Evolutionary conservation across 2,888 invertebrate genomes (phyloP), one percentile per base, ranked within the genome.

Genomic region (Dichetophora obliterata): DNA sequence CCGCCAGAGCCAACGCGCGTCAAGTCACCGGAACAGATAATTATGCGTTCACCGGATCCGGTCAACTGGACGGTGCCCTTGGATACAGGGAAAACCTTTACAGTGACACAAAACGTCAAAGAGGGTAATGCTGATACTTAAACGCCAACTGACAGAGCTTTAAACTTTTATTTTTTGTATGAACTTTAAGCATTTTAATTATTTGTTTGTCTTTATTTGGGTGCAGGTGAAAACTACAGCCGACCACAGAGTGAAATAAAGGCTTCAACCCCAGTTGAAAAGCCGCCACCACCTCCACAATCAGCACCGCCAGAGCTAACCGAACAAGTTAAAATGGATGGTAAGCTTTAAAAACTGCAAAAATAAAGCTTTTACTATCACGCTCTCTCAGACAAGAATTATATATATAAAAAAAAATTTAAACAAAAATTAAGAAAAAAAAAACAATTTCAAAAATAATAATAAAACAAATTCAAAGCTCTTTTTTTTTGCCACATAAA

Each of bases 21-120:
- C 79, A 97, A 97, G 90, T 96, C 96, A 14, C 97, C 97, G 0
- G 97, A 97, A 88, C 95, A 96, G 89, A 95, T 96, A 90, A 93
- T 96, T 88, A 95, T 96, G 94, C 92, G 96, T 82, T 96, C 96
- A 24, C 97, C 97, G 16, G 97, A 97, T 90, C 97, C 97, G 72
- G 97, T 97, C 85, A 96, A 96, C 90, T 97, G 97, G 97, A 97
- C 96, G 71, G 96, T 97, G 79, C 96, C 97, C 75, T 91, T 97
- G 86, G 97, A 97, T 90, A 97, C 96, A 82, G 96, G 96, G 84
- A 96, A 96, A 91, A 96, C 96, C 57, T 96, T 96, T 90, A 96
- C 96, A 59, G 96, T 96, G 84, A 96, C 96, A 79, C 96, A 96
- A 91, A 96, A 96, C 90, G 95, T 96, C 84, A 94, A 94, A 86